Conservation (phyloP, 1,140 invertebrate genomes). For the Drosophila azteca region DNA sequence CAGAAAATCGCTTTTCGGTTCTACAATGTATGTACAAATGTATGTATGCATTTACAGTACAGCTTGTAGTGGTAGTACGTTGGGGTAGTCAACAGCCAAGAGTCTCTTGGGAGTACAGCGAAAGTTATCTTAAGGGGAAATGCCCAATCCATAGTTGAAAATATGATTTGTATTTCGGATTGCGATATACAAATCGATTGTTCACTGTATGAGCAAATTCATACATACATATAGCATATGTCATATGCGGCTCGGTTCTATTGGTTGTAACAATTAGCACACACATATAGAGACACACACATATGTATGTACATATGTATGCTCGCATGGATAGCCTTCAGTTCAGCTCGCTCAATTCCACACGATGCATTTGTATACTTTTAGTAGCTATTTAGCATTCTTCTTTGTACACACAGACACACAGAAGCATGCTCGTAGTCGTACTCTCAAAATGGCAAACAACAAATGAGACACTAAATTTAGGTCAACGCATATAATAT, state of each 20-base stretch:
- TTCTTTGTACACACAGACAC: conserved; percentile 31
- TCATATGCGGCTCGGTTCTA: conserved; percentile 10
- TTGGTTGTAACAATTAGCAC: conserved; percentile 37
- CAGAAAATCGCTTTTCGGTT: conserved; percentile 45
- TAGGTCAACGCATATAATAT: conserved; percentile 53
- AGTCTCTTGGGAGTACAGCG: neutral
- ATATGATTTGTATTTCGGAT: no score
- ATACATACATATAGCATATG: conserved; percentile 4
- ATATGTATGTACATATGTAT: neutral
- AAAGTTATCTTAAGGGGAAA: no score
- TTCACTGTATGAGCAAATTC: neutral
- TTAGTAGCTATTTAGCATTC: conserved; percentile 50
- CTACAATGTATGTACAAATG: conserved; percentile 15
- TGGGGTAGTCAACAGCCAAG: neutral
- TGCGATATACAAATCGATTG: neutral
- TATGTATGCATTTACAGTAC: neutral
- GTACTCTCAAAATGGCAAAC: no score
- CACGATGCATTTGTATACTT: conserved; percentile 29
- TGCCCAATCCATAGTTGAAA: no score
- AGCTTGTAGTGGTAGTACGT: neutral
- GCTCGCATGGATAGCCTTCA: conserved; percentile 32
- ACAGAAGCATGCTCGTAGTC: no score
- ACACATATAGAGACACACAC: no score
- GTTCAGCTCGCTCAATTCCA: conserved; percentile 22
- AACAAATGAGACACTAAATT: conserved; percentile 34